Evolutionary conservation across 2,113 vertebrate species (phyloP), one percentile per base, ranked within the genome.

Genomic region (Ammodytes marinus): DNA sequence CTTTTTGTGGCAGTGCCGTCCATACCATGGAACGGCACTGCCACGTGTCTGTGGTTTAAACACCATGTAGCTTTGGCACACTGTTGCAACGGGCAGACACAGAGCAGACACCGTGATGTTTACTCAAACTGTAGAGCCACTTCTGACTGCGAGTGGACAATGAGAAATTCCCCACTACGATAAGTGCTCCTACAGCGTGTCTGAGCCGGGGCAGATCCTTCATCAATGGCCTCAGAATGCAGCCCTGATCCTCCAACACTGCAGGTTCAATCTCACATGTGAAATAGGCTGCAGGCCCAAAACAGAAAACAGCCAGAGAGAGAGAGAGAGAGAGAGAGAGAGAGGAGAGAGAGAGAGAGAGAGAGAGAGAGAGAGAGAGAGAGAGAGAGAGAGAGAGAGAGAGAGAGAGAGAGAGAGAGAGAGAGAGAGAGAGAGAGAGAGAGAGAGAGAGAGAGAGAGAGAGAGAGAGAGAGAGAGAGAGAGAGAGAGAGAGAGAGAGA

Each of bases 11-110:
- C 27, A 1, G 27, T 27, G 27, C 27, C 27, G 54, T 49, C 57
- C 10, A 8, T 57, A 65, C 79, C 47, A 66, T 64, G 54, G 45
- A 75, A 68, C 6, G 40, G 37, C 52, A 58, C 83, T 61, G 76
- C 68, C 82, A 42, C 42, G 40, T 68, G 63, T 49, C 63, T 53
- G 19, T 9, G 57, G 52, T 54, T 15, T 45, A 57, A n/a, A 66
- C 78, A 73, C 83, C 71, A 70, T 19, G 42, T 19, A 35, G 59
- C 60, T 17, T 42, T 49, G 19, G 4, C 37, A 8, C 37, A 65
- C 47, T 12, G 39, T 10, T 55, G 50, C 50, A 61, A 63, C 15
- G 13, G 47, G 64, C 61, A 42, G 61, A 49, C 12, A 19, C n/a
- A 50, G 37, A 55, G 4, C 46, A 55, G 4, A 69, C 47, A 57